Evolutionary conservation across 1,140 invertebrate species (phyloP), one percentile per base, ranked within the genome.

Genomic region (Hesperophylax magnus): DNA sequence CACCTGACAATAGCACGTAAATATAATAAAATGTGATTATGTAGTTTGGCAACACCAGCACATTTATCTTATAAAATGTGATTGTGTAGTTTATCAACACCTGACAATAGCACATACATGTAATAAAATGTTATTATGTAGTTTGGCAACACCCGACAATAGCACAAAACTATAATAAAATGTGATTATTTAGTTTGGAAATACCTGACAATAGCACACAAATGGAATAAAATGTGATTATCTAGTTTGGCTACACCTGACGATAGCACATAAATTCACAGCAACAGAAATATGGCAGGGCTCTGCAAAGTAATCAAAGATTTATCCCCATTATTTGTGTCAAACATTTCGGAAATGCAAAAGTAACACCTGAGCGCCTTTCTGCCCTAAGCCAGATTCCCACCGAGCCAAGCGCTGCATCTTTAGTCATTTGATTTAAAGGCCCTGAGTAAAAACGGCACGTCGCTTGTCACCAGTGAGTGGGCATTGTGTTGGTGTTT

Each of bases 311-410:
- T 69, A 27, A 69, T 81, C 27, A 54, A 18, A 72, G 61, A 78
- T 81, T 72, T 71, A 76, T 78, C 63, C 65, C 31, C 61, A 77
- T 78, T 78, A 72, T 78, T 72, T 72, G 80, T 78, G 80, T 78
- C 80, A 81, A 81, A 81, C 65, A 81, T 78, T 81, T 81, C 74
- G 60, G 47, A 56, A 77, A 39, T 69, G 65, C 52, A 69, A 53
- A 58, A 31, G 79, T 18, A 77, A 72, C 80, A 81, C 80, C 76
- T 81, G 80, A 81, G 80, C 80, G 69, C 79, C 72, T 78, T 77
- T 52, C 65, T 61, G 58, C 58, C 58, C 58, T 61, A 61, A 61
- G 58, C 58, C 39, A 20, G 27, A 47, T 47, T 6, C 3, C 9
- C 20, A 11, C 65, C 18, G 7, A n/a, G 22, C 34, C 17, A 18